Conservation (phyloP, 2,797 vertebrate genomes). For the Morus bassanus region DNA sequence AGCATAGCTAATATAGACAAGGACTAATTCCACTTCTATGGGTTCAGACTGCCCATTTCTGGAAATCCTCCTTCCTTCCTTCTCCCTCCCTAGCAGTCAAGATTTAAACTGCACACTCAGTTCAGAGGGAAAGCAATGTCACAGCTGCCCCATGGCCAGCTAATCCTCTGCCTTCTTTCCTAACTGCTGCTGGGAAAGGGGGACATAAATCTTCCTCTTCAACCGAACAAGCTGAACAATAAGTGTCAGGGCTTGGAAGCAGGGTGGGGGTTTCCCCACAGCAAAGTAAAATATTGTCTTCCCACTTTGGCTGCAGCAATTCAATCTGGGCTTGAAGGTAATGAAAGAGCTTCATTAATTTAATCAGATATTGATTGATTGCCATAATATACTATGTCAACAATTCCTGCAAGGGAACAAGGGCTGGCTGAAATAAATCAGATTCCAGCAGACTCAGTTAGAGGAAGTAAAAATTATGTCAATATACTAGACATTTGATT, state of each 20-base stretch:
- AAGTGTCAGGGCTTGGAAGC: neutral
- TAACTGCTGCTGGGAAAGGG: neutral
- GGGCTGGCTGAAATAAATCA: constrained; percentile 25
- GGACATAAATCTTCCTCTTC: neutral
- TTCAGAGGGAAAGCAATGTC: neutral
- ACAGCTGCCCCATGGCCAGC: neutral
- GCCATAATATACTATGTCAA: constrained; percentile 46
- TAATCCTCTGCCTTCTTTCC: neutral
- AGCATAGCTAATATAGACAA: neutral
- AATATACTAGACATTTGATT: neutral
- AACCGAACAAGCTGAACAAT: neutral
- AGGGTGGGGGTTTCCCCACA: neutral
- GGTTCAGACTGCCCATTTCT: neutral
- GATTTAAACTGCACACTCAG: neutral
- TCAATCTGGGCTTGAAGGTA: constrained; percentile 33
- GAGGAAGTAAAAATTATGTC: neutral
- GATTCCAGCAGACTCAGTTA: neutral
- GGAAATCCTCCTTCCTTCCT: neutral
- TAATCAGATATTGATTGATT: constrained; percentile 64
- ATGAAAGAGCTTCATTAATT: constrained; percentile 55
- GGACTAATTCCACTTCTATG: neutral
- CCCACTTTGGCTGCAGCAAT: neutral
- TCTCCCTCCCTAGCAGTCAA: neutral
- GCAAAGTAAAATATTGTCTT: constrained; percentile 33
- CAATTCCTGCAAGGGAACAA: neutral